These are phyloP conservation scores for Melanerpes aurifrons DNA, from an alignment of 2,113 vertebrate genomes.

Conservation along the genomic window DNA sequence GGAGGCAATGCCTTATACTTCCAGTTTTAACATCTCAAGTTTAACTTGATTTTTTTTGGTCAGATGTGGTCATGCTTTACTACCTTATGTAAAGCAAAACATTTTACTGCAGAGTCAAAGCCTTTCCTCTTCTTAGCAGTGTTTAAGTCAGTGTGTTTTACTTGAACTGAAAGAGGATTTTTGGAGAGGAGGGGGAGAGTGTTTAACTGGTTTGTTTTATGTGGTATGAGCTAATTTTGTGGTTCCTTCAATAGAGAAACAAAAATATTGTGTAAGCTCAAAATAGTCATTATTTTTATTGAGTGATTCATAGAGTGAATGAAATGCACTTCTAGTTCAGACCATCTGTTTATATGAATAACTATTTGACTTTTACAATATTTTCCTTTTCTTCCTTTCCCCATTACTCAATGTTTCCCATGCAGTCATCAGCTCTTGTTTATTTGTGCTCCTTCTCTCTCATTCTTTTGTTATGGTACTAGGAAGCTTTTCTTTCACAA, in stretches of 20 bases:
- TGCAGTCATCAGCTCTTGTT: not conserved
- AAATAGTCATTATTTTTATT: not conserved
- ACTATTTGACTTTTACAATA: not conserved
- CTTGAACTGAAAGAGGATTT: not conserved
- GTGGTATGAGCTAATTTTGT: not conserved
- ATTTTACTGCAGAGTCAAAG: not conserved
- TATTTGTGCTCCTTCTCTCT: not conserved
- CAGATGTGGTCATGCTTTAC: not conserved
- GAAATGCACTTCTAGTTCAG: not conserved
- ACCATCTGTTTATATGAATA: constrained; percentile 1
- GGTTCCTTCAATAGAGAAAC: not conserved
- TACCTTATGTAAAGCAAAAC: not conserved
- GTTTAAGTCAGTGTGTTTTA: not conserved
- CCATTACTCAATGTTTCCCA: not conserved
- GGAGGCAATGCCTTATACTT: not conserved
- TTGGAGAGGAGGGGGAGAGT: not conserved
- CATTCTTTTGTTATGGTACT: not conserved
- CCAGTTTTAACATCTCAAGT: not conserved
- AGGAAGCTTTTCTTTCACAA: not conserved
- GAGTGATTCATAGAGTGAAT: not conserved
- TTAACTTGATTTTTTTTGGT: not conserved
- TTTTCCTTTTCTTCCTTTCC: not conserved
- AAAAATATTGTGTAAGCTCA: not conserved
- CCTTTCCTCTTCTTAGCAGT: not conserved
- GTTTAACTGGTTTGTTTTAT: not conserved